Evolutionary conservation across 2,888 invertebrate genomes (phyloP).

Genomic region (Diplolepis rosae): DNA sequence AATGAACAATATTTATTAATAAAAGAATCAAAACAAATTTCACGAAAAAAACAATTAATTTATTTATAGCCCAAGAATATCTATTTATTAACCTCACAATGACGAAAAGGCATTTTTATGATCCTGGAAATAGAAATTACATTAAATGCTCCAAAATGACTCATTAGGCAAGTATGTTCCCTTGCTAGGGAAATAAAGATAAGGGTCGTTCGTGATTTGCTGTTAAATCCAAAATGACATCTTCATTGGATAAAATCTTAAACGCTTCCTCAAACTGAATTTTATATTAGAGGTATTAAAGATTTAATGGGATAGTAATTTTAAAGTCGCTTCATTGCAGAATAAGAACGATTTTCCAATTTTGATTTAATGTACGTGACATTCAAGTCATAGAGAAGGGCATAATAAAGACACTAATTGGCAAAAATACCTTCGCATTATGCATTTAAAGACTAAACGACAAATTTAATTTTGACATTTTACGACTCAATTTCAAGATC

Average conservation of each 20-base stretch:
- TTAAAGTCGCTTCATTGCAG: too few relatives aligned
- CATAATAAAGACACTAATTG: not conserved
- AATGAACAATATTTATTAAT: slow-evolving; percentile 5
- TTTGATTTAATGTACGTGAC: not conserved
- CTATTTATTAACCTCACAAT: not conserved
- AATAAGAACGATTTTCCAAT: not conserved
- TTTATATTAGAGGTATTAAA: too few relatives aligned
- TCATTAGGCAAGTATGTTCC: not conserved
- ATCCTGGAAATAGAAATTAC: not conserved
- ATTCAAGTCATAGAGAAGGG: not conserved
- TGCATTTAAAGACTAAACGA: not conserved
- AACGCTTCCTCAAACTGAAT: too few relatives aligned
- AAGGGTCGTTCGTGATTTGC: too few relatives aligned
- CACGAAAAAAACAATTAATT: too few relatives aligned
- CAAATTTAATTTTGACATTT: not conserved
- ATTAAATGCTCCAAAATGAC: not conserved
- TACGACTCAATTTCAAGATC: not conserved
- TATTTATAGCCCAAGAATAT: too few relatives aligned
- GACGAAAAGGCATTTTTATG: not conserved
- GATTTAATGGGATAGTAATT: too few relatives aligned
- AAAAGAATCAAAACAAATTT: too few relatives aligned
- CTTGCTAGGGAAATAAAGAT: not conserved
- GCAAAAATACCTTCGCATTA: not conserved
- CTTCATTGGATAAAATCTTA: too few relatives aligned
- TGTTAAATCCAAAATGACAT: too few relatives aligned